Percentiles rank a stretch among this genome's conserved stretches.
Evolutionary conservation across 2,113 vertebrate genomes (phyloP).

Genomic region (Pontoporia blainvillei): DNA sequence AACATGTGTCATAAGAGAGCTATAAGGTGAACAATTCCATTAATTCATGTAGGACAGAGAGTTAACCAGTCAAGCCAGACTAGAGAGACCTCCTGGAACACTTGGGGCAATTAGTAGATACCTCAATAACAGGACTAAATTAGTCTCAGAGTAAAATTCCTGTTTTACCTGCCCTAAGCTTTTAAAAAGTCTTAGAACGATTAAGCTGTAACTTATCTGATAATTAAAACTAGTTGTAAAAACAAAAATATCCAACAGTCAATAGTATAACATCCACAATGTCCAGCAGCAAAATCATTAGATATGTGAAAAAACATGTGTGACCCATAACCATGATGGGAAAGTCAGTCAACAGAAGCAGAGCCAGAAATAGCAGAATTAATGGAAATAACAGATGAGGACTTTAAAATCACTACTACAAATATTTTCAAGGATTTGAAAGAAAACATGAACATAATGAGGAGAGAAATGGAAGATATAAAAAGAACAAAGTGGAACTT

Average conservation of each 20-base stretch:
- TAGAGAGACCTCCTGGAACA: neutral
- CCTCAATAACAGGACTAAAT: neutral
- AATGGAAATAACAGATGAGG: neutral
- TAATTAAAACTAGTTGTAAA: neutral
- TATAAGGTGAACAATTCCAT: neutral
- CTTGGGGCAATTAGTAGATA: neutral
- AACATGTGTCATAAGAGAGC: neutral
- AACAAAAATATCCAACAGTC: neutral
- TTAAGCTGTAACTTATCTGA: neutral
- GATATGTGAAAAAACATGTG: neutral
- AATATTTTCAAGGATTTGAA: neutral
- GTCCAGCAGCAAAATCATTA: neutral
- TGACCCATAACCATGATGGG: neutral
- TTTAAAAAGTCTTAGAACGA: neutral
- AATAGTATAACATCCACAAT: neutral
- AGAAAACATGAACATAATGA: neutral
- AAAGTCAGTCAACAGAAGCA: neutral
- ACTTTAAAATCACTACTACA: neutral
- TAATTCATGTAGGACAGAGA: neutral
- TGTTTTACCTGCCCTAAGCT: neutral
- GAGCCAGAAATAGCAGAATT: neutral
- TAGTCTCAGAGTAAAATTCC: neutral
- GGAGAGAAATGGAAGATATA: neutral
- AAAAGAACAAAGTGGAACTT: neutral
- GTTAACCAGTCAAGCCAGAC: neutral